Percentiles rank a stretch among this genome's conserved stretches.
Conservation (phyloP, 2,888 invertebrate genomes). For the Acanthosepion esculentum region DNA sequence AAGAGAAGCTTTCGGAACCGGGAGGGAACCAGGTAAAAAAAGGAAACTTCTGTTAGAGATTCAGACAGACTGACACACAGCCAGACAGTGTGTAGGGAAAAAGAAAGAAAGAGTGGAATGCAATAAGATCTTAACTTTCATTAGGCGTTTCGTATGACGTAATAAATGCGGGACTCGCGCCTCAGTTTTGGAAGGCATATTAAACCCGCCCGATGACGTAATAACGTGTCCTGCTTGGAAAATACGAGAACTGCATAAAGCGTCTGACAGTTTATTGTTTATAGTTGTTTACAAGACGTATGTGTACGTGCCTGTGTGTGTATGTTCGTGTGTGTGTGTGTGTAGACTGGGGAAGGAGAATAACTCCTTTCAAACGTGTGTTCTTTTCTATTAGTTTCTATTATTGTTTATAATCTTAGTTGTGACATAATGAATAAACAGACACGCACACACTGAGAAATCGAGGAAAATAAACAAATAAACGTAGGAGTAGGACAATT, state of each 20-base stretch:
- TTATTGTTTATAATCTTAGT: neutral
- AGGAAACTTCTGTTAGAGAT: neutral
- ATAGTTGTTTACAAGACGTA: neutral
- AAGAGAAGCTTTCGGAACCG: neutral
- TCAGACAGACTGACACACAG: neutral
- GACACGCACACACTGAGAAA: neutral
- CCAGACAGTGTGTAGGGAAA: neutral
- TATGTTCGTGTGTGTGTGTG: neutral
- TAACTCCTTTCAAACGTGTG: neutral
- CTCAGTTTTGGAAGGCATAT: neutral
- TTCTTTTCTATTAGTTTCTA: neutral
- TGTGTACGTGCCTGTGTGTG: neutral
- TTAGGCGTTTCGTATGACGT: neutral
- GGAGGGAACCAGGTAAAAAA: neutral
- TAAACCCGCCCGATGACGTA: neutral
- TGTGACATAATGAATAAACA: neutral
- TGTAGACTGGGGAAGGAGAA: neutral
- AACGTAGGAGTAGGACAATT: neutral
- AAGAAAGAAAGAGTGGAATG: neutral
- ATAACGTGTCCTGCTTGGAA: neutral
- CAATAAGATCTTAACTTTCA: neutral
- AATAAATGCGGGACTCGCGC: neutral
- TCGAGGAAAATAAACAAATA: too few relatives aligned
- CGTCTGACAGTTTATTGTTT: neutral
- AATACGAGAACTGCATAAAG: neutral